Evolutionary conservation across 1,140 invertebrate species (phyloP), one percentile per base, ranked within the genome.

Genomic region (Sogatella furcifera): DNA sequence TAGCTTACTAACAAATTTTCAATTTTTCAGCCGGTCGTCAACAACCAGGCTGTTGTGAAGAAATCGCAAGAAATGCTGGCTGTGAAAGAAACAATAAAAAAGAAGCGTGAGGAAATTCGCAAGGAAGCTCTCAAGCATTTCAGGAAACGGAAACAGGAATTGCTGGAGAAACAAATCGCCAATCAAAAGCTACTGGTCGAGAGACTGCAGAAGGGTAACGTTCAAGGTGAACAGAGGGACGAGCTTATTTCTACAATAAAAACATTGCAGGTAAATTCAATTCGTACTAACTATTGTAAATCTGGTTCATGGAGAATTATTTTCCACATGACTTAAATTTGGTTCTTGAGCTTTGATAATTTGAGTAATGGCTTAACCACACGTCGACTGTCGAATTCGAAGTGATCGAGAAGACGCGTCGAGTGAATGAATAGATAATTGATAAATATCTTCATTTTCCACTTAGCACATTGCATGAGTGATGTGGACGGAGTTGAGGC

Each of bases 141-240:
- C 52, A 79, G 86, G 10, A 86, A 87, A 64, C 74, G 88, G 0
- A 90, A 89, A 63, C 88, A 90, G 69, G 83, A 85, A 64, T 69
- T 93, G 17, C 68, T 94, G 5, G 81, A 89, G 55, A 90, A 88
- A 63, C 87, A 92, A 68, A 70, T 93, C 13, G 78, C 81, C 14
- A 85, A 92, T 65, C 86, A 92, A 67, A 86, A 84, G 65, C 71
- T 84, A 54, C 71, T 92, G 5, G 84, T 93, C 44, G 80, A 84
- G 42, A 83, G 83, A 60, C 74, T 90, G 14, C 88, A 90, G 66
- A 83, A 82, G 55, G 82, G 84, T 78, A 68, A 76, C 57, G 22
- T 65, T 15, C 69, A 70, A 42, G 78, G 74, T 1, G 79, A 84
- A 44, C 87, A 90, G 67, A 83, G 83, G 58, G 79, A 84, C 19